A percentile compares a stretch with the other conserved stretches of the same genome.
Evolutionary conservation across 2,113 vertebrate genomes (phyloP).

Genomic region (Tragelaphus strepsiceros): DNA sequence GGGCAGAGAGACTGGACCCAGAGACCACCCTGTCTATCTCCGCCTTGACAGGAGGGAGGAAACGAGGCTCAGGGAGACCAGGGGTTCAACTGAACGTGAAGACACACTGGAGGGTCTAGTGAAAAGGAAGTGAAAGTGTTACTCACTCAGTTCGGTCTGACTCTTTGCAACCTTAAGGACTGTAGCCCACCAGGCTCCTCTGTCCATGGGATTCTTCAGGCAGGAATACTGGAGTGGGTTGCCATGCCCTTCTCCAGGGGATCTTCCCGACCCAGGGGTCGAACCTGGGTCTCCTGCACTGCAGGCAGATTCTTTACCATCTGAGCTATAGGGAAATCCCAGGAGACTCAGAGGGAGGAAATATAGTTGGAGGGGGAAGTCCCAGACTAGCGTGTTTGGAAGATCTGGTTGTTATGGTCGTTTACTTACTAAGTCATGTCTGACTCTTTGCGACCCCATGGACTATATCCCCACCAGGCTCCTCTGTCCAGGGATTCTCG

Average conservation of each 20-base stretch:
- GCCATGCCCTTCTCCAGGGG: background rate
- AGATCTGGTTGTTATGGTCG: background rate
- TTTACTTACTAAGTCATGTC: background rate
- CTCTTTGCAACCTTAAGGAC: background rate
- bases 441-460: background rate
- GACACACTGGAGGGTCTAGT: fast-evolving
- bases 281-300: background rate
- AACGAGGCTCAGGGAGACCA: background rate
- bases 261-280: background rate
- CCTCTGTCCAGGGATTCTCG: background rate
- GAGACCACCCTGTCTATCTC: background rate
- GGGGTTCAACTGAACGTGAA: fast-evolving
- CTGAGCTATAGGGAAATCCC: background rate
- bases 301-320: background rate
- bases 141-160: background rate
- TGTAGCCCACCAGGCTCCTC: background rate
- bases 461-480: background rate
- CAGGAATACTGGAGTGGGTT: background rate
- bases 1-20: fast-evolving
- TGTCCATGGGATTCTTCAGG: background rate
- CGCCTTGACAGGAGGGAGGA: fast-evolving
- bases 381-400: background rate
- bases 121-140: background rate
- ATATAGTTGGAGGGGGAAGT: background rate
- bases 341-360: background rate